These are phyloP conservation scores for Drosophila ustulata DNA, from an alignment of 2,888 invertebrate species.

Conservation along the genomic window DNA sequence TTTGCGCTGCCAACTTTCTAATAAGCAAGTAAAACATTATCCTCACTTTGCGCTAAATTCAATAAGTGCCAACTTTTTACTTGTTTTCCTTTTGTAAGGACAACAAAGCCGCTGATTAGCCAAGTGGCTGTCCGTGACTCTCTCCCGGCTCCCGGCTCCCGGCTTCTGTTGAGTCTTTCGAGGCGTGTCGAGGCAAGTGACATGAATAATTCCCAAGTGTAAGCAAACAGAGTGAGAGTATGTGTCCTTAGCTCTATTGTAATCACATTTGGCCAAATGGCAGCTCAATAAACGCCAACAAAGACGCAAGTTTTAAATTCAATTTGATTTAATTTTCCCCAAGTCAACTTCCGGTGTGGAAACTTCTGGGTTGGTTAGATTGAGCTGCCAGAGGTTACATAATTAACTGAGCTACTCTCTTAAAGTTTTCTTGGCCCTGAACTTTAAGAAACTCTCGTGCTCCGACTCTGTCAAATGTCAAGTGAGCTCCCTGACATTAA, in stretches of 20 bases:
- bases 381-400: constrained; percentile 31
- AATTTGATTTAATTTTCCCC: constrained; percentile 70
- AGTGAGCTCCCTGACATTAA: constrained; percentile 62
- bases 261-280: constrained; percentile 73
- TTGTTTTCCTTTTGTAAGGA: constrained; percentile 24
- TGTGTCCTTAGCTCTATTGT: constrained; percentile 38
- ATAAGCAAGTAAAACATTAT: constrained; percentile 64
- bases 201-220: constrained; percentile 73
- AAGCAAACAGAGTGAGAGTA: not conserved
- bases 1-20: constrained; percentile 51
- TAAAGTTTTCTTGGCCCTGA: constrained; percentile 14
- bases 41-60: constrained; percentile 61
- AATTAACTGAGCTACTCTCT: constrained; percentile 44
- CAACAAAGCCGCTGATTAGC: constrained; percentile 73
- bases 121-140: constrained; percentile 38
- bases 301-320: constrained; percentile 68
- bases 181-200: constrained; percentile 40
- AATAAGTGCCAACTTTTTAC: constrained; percentile 59
- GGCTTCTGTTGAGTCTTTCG: not conserved
- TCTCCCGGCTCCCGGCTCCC: constrained; percentile 2
- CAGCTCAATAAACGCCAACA: constrained; percentile 54
- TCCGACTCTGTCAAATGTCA: constrained; percentile 62
- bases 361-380: constrained; percentile 29
- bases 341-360: constrained; percentile 39
- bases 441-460: constrained; percentile 19